A percentile compares a stretch with the other conserved stretches of the same genome.
Evolutionary conservation across 1,140 invertebrate species (phyloP).

Genomic region (Trypoxylus dichotomus): DNA sequence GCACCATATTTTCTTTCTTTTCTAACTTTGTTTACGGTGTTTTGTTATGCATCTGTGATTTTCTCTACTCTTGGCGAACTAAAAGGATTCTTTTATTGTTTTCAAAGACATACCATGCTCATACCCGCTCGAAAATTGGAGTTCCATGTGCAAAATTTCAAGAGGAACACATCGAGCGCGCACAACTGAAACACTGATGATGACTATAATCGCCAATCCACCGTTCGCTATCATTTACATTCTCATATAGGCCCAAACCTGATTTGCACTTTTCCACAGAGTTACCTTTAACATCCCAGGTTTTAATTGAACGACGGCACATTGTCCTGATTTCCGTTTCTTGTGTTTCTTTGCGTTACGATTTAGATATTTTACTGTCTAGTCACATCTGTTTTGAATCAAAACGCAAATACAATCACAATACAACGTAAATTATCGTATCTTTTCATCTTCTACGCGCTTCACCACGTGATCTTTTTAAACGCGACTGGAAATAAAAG

Average conservation of each 20-base stretch:
- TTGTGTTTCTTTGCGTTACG: neutral
- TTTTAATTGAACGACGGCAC: neutral
- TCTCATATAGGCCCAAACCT: neutral
- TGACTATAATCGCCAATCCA: neutral
- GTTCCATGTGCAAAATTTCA: slow-evolving; percentile 17
- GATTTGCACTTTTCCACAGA: neutral
- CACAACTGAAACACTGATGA: neutral
- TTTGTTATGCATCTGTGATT: neutral
- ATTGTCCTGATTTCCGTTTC: neutral
- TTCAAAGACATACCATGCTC: slow-evolving; percentile 3
- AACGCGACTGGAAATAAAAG: neutral
- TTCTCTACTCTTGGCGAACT: neutral
- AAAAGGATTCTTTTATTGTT: neutral
- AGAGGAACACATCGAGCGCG: neutral
- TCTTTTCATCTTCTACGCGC: neutral
- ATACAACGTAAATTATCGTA: neutral
- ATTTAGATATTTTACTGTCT: neutral
- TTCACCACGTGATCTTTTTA: neutral
- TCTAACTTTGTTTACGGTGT: neutral
- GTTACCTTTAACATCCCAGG: neutral
- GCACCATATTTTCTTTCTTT: neutral
- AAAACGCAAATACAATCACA: no score
- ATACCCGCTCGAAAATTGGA: slow-evolving; percentile 18
- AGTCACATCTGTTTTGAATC: neutral
- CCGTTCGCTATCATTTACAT: neutral